Conservation (phyloP, 2,113 vertebrate genomes). For the Heterotilapia buettikoferi region DNA sequence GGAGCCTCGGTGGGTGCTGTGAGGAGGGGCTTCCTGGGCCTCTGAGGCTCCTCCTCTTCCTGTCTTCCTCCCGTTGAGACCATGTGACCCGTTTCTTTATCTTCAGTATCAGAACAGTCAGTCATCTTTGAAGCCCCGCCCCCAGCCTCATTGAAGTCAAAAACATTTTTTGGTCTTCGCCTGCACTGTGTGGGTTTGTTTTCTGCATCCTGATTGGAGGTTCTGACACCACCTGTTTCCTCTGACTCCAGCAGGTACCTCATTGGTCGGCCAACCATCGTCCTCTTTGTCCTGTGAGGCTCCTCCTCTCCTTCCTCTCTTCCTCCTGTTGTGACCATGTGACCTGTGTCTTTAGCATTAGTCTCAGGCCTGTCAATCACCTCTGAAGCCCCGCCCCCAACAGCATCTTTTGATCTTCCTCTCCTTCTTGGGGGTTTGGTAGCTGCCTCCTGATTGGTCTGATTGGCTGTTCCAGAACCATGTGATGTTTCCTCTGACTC, state of each 20-base stretch:
- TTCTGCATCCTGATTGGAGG: not conserved
- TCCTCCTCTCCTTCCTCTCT: not conserved
- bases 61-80: not conserved
- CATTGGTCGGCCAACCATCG: not conserved
- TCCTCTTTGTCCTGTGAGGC: not conserved
- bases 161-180: accelerated
- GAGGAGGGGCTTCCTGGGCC: not conserved
- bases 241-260: not conserved
- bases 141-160: not conserved
- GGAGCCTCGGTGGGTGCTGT: not conserved
- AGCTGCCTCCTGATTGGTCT: not conserved
- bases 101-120: not conserved
- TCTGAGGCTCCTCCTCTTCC: not conserved
- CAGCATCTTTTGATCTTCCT: not conserved
- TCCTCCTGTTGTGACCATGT: not conserved
- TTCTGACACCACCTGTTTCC: not conserved
- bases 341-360: not conserved
- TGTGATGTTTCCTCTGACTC: not conserved
- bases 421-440: not conserved
- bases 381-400: not conserved
- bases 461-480: not conserved
- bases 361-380: not conserved
- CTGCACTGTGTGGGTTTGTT: not conserved
- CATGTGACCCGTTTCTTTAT: not conserved
- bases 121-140: not conserved